Evolutionary conservation across 2,113 vertebrate species (phyloP), one percentile per base, ranked within the genome.

Genomic region (Cichladusa arquata): DNA sequence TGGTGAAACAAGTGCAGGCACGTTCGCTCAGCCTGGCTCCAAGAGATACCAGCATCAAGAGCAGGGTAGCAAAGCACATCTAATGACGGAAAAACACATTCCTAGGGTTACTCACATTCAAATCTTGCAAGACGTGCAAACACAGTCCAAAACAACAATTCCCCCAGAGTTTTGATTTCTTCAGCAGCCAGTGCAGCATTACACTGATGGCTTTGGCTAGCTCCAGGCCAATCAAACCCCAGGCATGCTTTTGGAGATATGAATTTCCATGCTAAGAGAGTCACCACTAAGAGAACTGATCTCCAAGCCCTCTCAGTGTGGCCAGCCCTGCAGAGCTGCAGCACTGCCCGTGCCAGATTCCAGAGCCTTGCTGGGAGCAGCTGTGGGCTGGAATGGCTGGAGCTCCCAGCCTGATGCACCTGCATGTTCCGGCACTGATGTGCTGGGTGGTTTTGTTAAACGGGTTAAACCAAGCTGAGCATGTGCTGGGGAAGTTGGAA

Each of bases 1-100:
- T 94, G 93, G 77, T 73, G 4, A 33, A 57, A 65, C 95, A 92
- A 86, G 96, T 76, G 79, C 78, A 29, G 93, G 42, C 96, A 79
- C 3, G 90, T 74, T 67, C 51, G 80, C 67, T 64, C 25, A 50
- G 44, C 70, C 77, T 81, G 90, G 80, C 5, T 11, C 58, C 28
- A 19, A 34, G 90, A 95, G 86, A 94, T 66, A 50, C 53, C 9
- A 66, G 45, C 78, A 86, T 56, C 76, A 81, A 87, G 89, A 90
- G 61, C 25, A 0, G 36, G 33, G 76, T 4, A 86, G 83, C 67
- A 85, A 40, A 90, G 78, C 81, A 86, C 57, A 67, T 67, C 88
- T 93, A 33, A 78, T 65, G 87, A 42, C 74, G 42, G 70, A 89
- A 86, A 82, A 92, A 58, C 45, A 67, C 53, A 80, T 89, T 90